Percentiles rank a stretch among this genome's conserved stretches.
phyloP scores from a whole-genome alignment of 1,140 invertebrate genomes.

The Capitella teleta region DNA sequence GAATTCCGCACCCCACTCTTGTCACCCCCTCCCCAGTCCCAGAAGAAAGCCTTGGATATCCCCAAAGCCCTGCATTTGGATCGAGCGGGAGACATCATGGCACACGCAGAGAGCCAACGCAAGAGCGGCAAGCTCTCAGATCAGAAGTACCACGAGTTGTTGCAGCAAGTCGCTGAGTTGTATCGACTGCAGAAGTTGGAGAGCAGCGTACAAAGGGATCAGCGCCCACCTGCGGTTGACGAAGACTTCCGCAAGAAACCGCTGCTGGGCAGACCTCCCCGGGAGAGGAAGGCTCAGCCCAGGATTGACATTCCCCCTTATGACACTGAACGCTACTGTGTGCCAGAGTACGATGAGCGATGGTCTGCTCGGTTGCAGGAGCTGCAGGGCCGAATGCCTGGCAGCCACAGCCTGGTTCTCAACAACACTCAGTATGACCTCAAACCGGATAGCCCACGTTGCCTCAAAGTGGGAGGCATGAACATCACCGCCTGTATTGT shows the following conservation, averaged over 20 bases:
- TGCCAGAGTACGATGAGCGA: conserved; percentile 1
- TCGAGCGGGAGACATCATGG: conserved; percentile 63
- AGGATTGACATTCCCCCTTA: not conserved
- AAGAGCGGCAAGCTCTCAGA: conserved; percentile 63
- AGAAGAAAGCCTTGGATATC: not conserved
- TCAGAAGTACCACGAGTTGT: conserved; percentile 60
- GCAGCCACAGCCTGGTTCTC: not conserved
- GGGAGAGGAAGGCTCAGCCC: not conserved
- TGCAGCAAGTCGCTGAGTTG: conserved; percentile 60
- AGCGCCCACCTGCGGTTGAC: not conserved
- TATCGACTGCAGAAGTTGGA: conserved; percentile 62
- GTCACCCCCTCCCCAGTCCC: not conserved
- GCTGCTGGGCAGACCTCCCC: not conserved
- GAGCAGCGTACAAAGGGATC: not conserved
- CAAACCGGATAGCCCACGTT: too few species aligned
- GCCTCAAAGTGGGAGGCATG: not conserved
- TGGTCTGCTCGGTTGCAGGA: not conserved
- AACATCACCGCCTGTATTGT: not conserved
- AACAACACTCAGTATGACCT: not conserved
- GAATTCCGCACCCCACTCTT: conserved; percentile 17
- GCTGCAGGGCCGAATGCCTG: not conserved
- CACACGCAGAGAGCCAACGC: conserved; percentile 67
- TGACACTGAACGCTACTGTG: conserved; percentile 3
- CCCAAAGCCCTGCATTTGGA: not conserved
- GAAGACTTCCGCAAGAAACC: not conserved